Evolutionary conservation across 2,888 invertebrate species (phyloP), one percentile per base, ranked within the genome.

Genomic region (Clivina fossor): DNA sequence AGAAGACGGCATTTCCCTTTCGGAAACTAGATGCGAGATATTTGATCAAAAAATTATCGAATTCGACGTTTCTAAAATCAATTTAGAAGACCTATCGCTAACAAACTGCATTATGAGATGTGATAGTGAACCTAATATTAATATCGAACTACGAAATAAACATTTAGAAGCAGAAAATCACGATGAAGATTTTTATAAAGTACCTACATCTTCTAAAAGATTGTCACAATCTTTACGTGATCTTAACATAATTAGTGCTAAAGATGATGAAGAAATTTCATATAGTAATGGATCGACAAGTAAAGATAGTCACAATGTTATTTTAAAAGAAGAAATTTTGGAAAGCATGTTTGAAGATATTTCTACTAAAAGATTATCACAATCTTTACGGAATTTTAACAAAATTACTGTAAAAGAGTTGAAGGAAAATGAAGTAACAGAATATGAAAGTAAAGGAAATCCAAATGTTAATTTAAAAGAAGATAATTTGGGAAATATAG

Each of bases 51-150:
- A 47, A 47, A 46, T 18, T 13, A 24, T 54, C 8, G 55, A 55
- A 46, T 35, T 41, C 15, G 53, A 53, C 22, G 24, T 44, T 41
- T 22, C 35, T 4, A 26, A 19, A 22, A 16, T 40, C 1, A 55
- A 38, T 22, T 46, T 54, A 18, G 38, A 47, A 15, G 30, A 47
- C 30, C 11, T 55, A 15, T 15, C 47, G 13, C 11, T 46, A 4
- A 4, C 44, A 11, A 55, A 38, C 40, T 54, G n/a, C n/a, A n/a
- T 67, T 9, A 65, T 68, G 37, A 74, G 71, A 65, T 69, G 69
- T 49, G 73, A 70, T 4, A 73, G 73, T 59, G 72, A 73, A 57
- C 72, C 73, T 1, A 72, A 69, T 57, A 53, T 73, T 16, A 62
- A 63, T 2, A 58, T 65, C 2, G 44, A 63, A 18, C n/a, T n/a